Evolutionary conservation across 2,113 vertebrate species (phyloP), one percentile per base, ranked within the genome.

Genomic region (Gallinago media): DNA sequence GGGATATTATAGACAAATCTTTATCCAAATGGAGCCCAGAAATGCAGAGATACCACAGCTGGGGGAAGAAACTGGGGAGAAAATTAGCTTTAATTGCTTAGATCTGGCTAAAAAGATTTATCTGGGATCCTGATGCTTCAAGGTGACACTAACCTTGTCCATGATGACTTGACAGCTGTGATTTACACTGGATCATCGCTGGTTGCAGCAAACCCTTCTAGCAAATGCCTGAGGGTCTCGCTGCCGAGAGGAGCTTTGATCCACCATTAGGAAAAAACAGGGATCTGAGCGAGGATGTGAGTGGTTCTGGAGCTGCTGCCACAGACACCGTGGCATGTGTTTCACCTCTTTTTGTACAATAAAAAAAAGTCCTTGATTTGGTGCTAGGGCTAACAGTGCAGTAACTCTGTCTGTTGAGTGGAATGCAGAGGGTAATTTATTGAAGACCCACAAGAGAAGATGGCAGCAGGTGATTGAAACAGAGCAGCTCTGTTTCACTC

Each of bases 361-460:
- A 36, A 31, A 10, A 23, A 12, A 20, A 36, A 62, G 47, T 7
- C 73, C 1, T 0, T 8, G 12, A 5, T 50, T 63, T 54, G 18
- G 47, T 25, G 66, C 47, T 54, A 4, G n/a, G 32, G 61, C 47
- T 36, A 19, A 22, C 81, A 29, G 3, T 3, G 46, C 67, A 27
- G 36, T 1, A 31, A 11, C 59, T 68, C 34, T 17, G 25, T 6
- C 49, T 73, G 26, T 55, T 31, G 5, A 29, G n/a, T 31, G 74
- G 44, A 50, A 34, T 0, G 0, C 0, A 0, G 32, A 26, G 66
- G 34, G 67, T 34, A 0, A 15, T 19, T 52, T 34, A 44, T 8
- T 34, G 20, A 46, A 38, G 44, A 32, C 59, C n/a, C 40, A 4
- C 52, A 47, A 7, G 4, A 49, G 56, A 34, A 36, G 36, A 36